phyloP scores from a whole-genome alignment of 2,797 vertebrate genomes.

The Pteropus rufus region DNA sequence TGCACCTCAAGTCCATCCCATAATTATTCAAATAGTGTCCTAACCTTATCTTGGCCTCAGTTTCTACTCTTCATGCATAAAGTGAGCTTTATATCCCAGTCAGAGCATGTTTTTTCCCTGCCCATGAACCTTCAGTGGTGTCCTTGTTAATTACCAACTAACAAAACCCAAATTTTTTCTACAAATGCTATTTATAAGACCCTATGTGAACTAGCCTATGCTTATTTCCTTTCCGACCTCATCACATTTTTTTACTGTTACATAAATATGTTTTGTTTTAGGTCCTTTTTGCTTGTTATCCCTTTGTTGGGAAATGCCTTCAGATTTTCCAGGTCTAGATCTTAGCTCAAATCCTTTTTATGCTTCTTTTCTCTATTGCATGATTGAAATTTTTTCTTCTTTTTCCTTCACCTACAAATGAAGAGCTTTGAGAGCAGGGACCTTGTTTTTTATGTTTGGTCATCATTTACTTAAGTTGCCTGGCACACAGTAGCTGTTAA shows the following conservation, averaged over 20 bases:
- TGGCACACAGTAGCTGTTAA: conserved; percentile 8
- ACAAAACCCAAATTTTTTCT: not conserved
- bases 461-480: not conserved
- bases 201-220: not conserved
- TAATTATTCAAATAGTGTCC: not conserved
- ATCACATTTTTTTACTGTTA: not conserved
- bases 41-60: not conserved
- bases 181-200: not conserved
- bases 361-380: not conserved
- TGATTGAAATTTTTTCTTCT: not conserved
- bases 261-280: not conserved
- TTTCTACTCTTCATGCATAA: not conserved
- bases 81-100: not conserved
- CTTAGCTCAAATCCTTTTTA: not conserved
- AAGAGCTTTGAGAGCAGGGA: not conserved
- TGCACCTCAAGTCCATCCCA: not conserved
- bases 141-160: not conserved
- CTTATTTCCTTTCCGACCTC: not conserved
- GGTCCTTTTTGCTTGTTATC: not conserved
- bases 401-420: not conserved
- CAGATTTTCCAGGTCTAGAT: not conserved
- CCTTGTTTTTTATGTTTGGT: not conserved
- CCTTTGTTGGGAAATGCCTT: not conserved
- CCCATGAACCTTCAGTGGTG: not conserved
- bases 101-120: not conserved